Base-by-base conservation (phyloP, 2,888 invertebrate species). In the Andrena marginata region DNA sequence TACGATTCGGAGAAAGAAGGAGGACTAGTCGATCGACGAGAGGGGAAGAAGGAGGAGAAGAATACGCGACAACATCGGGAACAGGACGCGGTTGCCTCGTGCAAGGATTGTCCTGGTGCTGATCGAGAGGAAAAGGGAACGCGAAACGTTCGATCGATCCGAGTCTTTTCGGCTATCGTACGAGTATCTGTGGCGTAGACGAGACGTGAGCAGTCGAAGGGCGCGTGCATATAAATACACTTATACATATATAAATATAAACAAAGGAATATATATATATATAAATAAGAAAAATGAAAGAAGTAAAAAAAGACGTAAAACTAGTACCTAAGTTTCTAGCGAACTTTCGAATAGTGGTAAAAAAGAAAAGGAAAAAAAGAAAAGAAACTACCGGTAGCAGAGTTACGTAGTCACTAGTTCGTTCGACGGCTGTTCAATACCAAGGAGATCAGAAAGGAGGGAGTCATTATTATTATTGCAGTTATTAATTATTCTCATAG, bases 351-450 rank as follows among this genome's bases (percentile, higher is more conserved):
- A 86, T 92, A 91, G 90, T 71, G 82, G 80, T 71, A 69, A 69
- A 65, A 72, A 71, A 20, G 69, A 74, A 70, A 67, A 74, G 84
- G 89, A 89, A 87, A 72, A 78, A 86, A 85, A 85, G 60, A 82
- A 68, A 77, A 26, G 77, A 72, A 89, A 78, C 60, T 91, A 91
- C 89, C 87, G 90, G 88, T 93, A 93, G 92, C 82, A 82, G 87
- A 92, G 93, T 93, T 93, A 93, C 92, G 91, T 93, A 94, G 93
- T 92, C 90, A 91, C 87, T 94, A 93, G 87, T 88, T 88, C 91
- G 92, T 92, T 92, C 92, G 90, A 92, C 91, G 92, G 92, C 92
- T 93, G 93, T 93, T 93, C 91, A 72, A 80, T 48, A 48, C 80
- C 69, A 77, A 86, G 85, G 86, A 87, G 86, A 87, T 85, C 85